phyloP scores from a whole-genome alignment of 2,113 vertebrate genomes.

The Solea solea region DNA sequence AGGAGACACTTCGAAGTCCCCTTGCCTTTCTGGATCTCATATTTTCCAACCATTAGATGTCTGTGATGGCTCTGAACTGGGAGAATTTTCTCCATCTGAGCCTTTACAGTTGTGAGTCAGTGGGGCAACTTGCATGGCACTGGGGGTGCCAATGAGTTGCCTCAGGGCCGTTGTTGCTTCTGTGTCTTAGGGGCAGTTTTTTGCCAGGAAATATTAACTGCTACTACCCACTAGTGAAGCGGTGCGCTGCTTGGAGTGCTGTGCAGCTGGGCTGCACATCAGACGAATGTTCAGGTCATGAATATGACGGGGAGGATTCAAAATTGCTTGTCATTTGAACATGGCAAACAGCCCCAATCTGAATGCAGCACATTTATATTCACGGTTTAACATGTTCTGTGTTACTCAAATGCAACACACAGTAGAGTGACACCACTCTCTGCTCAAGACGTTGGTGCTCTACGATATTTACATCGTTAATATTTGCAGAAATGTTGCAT shows the following conservation, averaged over 20 bases:
- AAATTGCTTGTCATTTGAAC: no score
- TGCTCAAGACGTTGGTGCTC: no score
- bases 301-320: no score
- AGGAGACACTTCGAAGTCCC: conserved; percentile 35
- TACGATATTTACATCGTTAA: no score
- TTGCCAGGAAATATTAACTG: conserved; percentile 50
- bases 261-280: conserved; percentile 16
- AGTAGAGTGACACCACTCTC: no score
- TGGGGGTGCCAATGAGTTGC: conserved; percentile 37
- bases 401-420: no score
- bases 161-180: conserved; percentile 38
- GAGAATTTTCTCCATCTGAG: conserved; percentile 47
- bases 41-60: conserved; percentile 54
- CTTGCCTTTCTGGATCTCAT: conserved; percentile 40
- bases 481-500: no score
- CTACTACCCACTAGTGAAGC: conserved; percentile 13
- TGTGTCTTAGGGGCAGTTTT: conserved; percentile 11
- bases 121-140: conserved; percentile 16
- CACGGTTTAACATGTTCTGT: no score
- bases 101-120: conserved; percentile 32
- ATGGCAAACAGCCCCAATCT: no score
- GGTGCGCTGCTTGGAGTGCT: conserved; percentile 6
- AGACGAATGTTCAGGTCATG: conserved; percentile 21
- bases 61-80: conserved; percentile 8
- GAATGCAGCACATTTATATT: no score